Evolutionary conservation across 2,797 vertebrate genomes (phyloP), one percentile per base, ranked within the genome.

Genomic region (Pangasius djambal): DNA sequence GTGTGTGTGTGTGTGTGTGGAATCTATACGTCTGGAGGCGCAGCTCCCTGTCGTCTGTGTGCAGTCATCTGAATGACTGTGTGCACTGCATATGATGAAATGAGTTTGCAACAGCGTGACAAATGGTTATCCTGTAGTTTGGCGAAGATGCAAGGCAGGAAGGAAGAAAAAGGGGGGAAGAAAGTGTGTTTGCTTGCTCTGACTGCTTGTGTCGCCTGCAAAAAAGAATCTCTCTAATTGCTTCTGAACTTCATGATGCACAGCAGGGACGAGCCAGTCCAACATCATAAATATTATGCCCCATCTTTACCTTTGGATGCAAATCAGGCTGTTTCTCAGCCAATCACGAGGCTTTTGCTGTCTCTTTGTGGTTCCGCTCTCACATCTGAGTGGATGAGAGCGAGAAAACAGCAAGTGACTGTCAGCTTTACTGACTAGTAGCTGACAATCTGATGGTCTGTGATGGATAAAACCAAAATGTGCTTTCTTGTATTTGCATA

Each of bases 51-150:
- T 83, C n/a, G 22, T 86, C 83, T 65, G 85, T 91, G 90, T 89
- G 59, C 81, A 92, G 87, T 87, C 57, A 44, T 59, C 34, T 83
- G 89, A 63, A 50, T 88, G 88, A 83, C 40, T 72, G 55, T 88
- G 70, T 85, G 77, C 87, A 34, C 65, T 55, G 83, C 69, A 85
- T 81, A 90, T 92, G 90, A 92, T 67, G 91, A 91, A 92, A 92
- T 86, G 86, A 88, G 86, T 86, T 89, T 90, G 90, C 88, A 92
- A 92, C 72, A 86, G 61, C 59, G 25, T 85, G 52, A 87, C 83
- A 86, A 92, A 88, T 72, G 75, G 85, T 87, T 79, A 83, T 85
- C 75, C 88, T 70, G 77, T 89, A 88, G 84, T 89, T 79, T 40
- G 82, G n/a, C 74, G 37, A 18, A 75, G 67, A 52, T 44, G 57